These are phyloP conservation scores for Leucophenga maculata DNA, from an alignment of 2,888 invertebrate genomes.

Conservation along the genomic window DNA sequence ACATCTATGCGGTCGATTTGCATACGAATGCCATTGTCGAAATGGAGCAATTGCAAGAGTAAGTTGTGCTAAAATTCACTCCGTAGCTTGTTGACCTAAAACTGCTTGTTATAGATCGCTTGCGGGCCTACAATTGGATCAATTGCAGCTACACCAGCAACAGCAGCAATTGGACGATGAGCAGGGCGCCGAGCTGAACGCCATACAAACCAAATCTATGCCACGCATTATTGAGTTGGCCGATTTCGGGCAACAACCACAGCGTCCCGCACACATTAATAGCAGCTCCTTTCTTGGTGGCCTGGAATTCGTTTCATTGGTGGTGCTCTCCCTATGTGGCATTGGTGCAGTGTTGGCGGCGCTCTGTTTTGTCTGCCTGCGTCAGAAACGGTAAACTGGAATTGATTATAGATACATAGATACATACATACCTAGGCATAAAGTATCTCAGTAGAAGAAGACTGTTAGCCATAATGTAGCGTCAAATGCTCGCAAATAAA, in stretches of 20 bases:
- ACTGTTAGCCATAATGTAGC: slow-evolving; percentile 38
- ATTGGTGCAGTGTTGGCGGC: slow-evolving; percentile 86
- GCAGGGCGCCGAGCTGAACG: slow-evolving; percentile 23
- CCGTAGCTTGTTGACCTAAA: slow-evolving; percentile 11
- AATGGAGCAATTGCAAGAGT: slow-evolving; percentile 85
- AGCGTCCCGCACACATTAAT: slow-evolving; percentile 66
- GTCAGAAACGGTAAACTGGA: slow-evolving; percentile 72
- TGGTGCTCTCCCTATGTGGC: slow-evolving; percentile 86
- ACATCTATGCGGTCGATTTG: slow-evolving; percentile 88
- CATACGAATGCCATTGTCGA: slow-evolving; percentile 86
- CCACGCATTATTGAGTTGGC: slow-evolving; percentile 78
- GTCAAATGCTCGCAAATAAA: slow-evolving; percentile 50
- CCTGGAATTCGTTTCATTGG: slow-evolving; percentile 85
- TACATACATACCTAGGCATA: not conserved
- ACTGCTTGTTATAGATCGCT: slow-evolving; percentile 71
- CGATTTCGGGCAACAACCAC: slow-evolving; percentile 65
- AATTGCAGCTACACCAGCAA: slow-evolving; percentile 55
- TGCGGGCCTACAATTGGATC: slow-evolving; percentile 54
- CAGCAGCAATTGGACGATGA: slow-evolving; percentile 42
- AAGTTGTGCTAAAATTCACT: slow-evolving; percentile 55
- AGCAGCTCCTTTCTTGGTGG: slow-evolving; percentile 75
- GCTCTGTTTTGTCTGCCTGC: slow-evolving; percentile 82
- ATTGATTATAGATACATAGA: not conserved
- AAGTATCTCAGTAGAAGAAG: slow-evolving; percentile 33
- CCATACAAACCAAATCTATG: slow-evolving; percentile 74